Base-by-base conservation (phyloP, 1,140 invertebrate species). In the Drosophila chauvacae region DNA sequence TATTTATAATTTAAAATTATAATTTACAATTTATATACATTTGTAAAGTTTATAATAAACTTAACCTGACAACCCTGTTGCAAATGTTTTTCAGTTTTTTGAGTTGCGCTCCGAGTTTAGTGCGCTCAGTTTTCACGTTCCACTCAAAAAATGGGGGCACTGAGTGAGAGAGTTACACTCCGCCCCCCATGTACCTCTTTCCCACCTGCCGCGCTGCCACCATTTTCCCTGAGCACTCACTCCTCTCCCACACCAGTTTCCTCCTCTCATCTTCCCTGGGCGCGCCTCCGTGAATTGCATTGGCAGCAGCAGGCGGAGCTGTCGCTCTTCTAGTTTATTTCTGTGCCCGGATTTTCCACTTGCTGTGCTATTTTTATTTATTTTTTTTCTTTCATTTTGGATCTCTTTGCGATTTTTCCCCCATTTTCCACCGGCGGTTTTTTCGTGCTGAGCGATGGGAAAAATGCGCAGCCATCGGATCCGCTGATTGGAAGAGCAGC, bases 311-410 rank as follows among this genome's bases (percentile, higher is more conserved):
- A 76, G 83, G 84, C 83, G 84, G 80, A 83, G 83, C 83, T 80
- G 76, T 51, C 63, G 71, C 82, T 84, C 83, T 87, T 87, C 85
- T 87, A 87, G 84, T 87, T 90, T 87, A 90, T 87, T 87, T 88
- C 63, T 88, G 69, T 68, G 80, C 53, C 53, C 50, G 37, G 48
- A 68, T 77, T 77, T 70, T 62, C 42, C 33, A 53, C 63, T 69
- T 69, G 71, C 35, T 63, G 23, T 44, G 9, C 13, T 48, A n/a
- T 42, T 51, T 33, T 13, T 18, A 7, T 9, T 7, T 30, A 9
- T 62, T 63, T 66, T 2, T 18, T 72, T 68, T 70, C 70, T 73
- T 35, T 72, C 53, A 60, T 62, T 55, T 55, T 55, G 33, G 33
- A 55, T 55, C 64, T 56, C 50, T 62, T 56, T 59, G 50, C 41